These are phyloP conservation scores for Puntigrus tetrazona DNA, from an alignment of 2,113 vertebrate genomes.

Conservation along the genomic window DNA sequence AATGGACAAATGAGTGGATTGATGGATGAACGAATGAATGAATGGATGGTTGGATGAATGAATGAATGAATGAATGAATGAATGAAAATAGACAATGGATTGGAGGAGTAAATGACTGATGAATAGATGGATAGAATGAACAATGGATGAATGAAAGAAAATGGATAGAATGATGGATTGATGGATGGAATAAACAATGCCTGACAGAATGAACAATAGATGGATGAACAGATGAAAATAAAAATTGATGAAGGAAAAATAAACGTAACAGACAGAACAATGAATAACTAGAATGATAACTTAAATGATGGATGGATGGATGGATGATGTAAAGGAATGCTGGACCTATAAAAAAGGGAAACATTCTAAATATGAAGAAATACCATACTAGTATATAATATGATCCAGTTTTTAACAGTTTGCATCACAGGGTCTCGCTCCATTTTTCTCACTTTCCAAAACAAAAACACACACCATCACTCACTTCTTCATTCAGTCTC, in stretches of 20 bases:
- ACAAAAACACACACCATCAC: conserved; percentile 4
- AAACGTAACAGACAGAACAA: background rate
- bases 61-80: too few relatives aligned
- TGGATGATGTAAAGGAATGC: background rate
- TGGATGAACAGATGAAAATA: background rate
- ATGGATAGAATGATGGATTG: background rate
- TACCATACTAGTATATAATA: background rate
- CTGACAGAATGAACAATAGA: background rate
- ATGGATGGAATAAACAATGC: background rate
- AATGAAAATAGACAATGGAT: too few relatives aligned
- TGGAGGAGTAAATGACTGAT: too few relatives aligned
- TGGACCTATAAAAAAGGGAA: background rate
- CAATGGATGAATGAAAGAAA: background rate
- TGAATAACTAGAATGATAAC: background rate
- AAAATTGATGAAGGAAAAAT: too few relatives aligned
- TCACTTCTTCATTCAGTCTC: background rate
- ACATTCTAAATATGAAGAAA: background rate
- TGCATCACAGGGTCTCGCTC: background rate
- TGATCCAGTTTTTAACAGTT: background rate
- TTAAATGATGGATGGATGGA: background rate
- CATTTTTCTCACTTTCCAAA: background rate
- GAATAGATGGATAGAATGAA: background rate
- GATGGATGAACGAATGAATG: background rate
- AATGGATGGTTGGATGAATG: too few relatives aligned
- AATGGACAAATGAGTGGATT: too few relatives aligned